These are phyloP conservation scores for Leguminivora glycinivorella DNA, from an alignment of 1,140 invertebrate species.

Conservation along the genomic window DNA sequence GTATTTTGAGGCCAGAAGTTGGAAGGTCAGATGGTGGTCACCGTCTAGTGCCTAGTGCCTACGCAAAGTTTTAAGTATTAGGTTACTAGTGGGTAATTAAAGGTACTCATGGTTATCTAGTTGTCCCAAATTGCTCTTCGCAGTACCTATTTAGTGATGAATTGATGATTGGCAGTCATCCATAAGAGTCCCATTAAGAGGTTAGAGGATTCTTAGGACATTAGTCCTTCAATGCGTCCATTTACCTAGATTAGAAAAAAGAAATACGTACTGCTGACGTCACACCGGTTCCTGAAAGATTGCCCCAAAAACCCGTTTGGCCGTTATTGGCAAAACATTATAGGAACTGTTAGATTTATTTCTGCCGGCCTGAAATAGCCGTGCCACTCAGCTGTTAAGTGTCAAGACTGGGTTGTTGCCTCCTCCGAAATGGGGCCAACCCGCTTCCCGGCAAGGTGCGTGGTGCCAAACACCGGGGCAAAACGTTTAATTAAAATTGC, in stretches of 20 bases:
- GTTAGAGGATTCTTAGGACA: too few relatives aligned
- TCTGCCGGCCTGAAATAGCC: conserved; percentile 46
- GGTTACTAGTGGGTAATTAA: too few relatives aligned
- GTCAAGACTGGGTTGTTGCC: conserved; percentile 70
- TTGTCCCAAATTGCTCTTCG: too few relatives aligned
- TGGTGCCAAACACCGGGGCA: conserved; percentile 34
- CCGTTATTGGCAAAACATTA: conserved; percentile 34
- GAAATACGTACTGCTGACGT: neutral
- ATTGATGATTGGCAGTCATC: too few relatives aligned
- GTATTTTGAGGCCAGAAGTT: too few relatives aligned
- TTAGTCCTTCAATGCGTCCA: too few relatives aligned
- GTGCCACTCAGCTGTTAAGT: conserved; percentile 43
- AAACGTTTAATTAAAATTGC: neutral
- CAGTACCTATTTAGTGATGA: too few relatives aligned
- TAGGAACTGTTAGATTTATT: conserved; percentile 66
- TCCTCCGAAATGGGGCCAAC: conserved; percentile 61
- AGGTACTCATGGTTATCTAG: too few relatives aligned
- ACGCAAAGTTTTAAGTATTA: too few relatives aligned
- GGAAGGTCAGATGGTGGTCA: too few relatives aligned
- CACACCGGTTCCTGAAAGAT: neutral
- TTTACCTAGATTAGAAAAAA: neutral
- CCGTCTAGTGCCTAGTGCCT: too few relatives aligned
- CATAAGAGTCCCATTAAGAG: too few relatives aligned
- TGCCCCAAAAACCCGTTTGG: conserved; percentile 12
- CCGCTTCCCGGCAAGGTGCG: conserved; percentile 50